Conservation (phyloP, 2,797 vertebrate genomes). For the Macropus fuliginosus region DNA sequence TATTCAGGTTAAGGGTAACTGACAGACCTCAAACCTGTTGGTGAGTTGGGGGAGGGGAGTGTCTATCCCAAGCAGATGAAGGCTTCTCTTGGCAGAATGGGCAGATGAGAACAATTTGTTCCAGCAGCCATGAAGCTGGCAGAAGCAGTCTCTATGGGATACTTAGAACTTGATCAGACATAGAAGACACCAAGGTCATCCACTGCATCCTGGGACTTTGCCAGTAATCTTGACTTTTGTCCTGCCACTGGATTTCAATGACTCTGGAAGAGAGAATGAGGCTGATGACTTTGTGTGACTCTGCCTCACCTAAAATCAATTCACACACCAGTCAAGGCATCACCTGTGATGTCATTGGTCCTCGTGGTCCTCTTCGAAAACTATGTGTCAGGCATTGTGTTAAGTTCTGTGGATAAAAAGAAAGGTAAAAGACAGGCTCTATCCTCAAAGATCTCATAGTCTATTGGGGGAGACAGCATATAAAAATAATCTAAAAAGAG, state of each 20-base stretch:
- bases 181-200: not conserved
- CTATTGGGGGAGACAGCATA: not conserved
- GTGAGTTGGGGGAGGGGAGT: not conserved
- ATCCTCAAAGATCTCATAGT: not conserved
- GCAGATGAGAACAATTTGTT: not conserved
- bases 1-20: not conserved
- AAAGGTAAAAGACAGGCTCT: not conserved
- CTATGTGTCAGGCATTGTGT: not conserved
- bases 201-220: not conserved
- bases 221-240: not conserved
- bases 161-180: not conserved
- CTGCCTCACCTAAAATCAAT: not conserved
- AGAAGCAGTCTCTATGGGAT: not conserved
- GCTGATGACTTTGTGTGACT: not conserved
- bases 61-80: not conserved
- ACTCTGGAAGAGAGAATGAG: not conserved
- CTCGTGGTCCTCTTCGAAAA: not conserved
- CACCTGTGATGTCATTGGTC: not conserved
- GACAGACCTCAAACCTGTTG: not conserved
- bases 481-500: not conserved
- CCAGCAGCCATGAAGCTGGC: not conserved
- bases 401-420: not conserved
- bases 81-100: not conserved
- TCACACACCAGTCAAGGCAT: not conserved
- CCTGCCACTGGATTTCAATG: not conserved